Percentiles rank a stretch among this genome's conserved stretches.
Evolutionary conservation across 1,140 invertebrate genomes (phyloP).

Genomic region (Euwallacea similis): DNA sequence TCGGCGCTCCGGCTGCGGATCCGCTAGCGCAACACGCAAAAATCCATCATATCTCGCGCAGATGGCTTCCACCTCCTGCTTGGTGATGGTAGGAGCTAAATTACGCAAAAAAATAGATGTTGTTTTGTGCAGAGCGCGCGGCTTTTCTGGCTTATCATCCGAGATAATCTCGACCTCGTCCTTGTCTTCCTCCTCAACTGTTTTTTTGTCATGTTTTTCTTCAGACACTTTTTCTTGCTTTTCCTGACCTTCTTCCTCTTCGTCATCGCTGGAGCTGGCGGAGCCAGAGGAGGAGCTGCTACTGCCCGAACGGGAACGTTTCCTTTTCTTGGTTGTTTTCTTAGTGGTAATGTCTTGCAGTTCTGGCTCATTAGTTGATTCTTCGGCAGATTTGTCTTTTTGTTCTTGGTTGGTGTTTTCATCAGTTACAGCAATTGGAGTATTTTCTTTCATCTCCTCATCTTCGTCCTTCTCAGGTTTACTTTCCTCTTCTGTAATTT

Average conservation of each 20-base stretch:
- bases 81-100: constrained; percentile 92
- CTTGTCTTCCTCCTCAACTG: constrained; percentile 53
- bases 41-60: constrained; percentile 95
- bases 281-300: constrained; percentile 52
- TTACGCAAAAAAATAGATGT: constrained; percentile 96
- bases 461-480: constrained; percentile 28
- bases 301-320: constrained; percentile 51
- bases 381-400: constrained; percentile 16
- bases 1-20: constrained; percentile 91
- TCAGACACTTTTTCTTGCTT: constrained; percentile 5
- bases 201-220: constrained; percentile 47
- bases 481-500: constrained; percentile 33
- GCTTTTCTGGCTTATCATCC: constrained; percentile 65
- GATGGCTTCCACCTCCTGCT: constrained; percentile 82
- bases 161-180: constrained; percentile 48
- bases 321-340: constrained; percentile 48
- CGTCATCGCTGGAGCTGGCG: constrained; percentile 48
- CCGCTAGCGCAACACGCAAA: constrained; percentile 93
- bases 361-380: no score
- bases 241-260: constrained; percentile 41
- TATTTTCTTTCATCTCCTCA: not conserved
- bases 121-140: constrained; percentile 84
- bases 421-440: no score
- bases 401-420: no score
- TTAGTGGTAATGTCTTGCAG: not conserved